Conservation (phyloP, 2,113 vertebrate genomes). For the Picathartes gymnocephalus region DNA sequence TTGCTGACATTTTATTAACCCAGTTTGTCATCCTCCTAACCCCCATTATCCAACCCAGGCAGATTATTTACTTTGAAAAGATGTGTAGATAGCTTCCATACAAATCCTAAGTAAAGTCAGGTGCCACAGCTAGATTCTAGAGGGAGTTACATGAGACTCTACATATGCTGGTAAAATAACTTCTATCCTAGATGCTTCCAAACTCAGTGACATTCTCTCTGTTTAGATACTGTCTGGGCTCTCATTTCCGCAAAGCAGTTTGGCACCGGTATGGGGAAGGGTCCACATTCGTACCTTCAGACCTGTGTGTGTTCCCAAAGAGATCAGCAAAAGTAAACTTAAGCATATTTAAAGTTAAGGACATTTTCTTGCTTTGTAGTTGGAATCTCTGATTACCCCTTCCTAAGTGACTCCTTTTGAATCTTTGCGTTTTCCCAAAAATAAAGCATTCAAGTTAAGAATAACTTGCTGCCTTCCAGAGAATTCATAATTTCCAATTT, state of each 20-base stretch:
- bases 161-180: background rate
- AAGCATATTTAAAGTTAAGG: background rate
- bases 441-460: background rate
- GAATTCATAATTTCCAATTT: slow-evolving; percentile 31
- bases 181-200: background rate
- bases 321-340: background rate
- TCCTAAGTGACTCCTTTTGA: background rate
- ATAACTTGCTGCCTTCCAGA: background rate
- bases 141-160: background rate
- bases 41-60: background rate
- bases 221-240: background rate
- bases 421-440: background rate
- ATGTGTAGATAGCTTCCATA: slow-evolving; percentile 10
- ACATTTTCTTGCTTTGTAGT: background rate
- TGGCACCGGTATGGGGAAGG: background rate
- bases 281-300: background rate
- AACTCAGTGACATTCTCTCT: background rate
- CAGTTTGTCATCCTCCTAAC: slow-evolving; percentile 36
- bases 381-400: background rate
- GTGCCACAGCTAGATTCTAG: background rate
- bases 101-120: slow-evolving; percentile 21
- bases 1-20: slow-evolving; percentile 42
- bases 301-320: background rate
- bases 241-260: background rate
- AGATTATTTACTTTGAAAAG: slow-evolving; percentile 47